Percentiles rank a stretch among this genome's conserved stretches.
Evolutionary conservation across 2,888 invertebrate species (phyloP).

Genomic region (Agriotes lineatus): DNA sequence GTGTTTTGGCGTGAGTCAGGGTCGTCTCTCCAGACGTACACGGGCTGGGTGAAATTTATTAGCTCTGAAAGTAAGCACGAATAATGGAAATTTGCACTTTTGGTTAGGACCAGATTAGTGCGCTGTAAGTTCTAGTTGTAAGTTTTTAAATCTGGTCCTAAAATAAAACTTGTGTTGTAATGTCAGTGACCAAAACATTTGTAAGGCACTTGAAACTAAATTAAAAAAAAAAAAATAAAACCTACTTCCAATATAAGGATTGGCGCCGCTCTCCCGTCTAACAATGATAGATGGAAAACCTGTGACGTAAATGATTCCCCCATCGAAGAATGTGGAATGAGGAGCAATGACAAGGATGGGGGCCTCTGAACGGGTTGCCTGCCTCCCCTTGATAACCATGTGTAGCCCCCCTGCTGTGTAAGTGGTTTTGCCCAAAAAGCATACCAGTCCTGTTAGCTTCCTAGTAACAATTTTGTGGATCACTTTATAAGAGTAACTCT

Average conservation of each 20-base stretch:
- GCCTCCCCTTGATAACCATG: constrained; percentile 81
- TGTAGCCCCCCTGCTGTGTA: constrained; percentile 84
- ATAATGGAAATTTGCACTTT: no score
- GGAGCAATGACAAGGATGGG: constrained; percentile 90
- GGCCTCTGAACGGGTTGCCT: constrained; percentile 82
- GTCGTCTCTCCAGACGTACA: constrained; percentile 94
- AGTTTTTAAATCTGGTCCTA: no score
- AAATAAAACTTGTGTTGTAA: not conserved
- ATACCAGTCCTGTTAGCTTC: constrained; percentile 66
- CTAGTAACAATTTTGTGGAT: constrained; percentile 41
- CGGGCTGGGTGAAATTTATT: constrained; percentile 94
- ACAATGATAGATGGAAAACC: constrained; percentile 88
- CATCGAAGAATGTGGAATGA: constrained; percentile 91
- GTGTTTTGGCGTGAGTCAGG: constrained; percentile 92
- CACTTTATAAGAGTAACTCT: no score
- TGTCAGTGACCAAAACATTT: constrained; percentile 49
- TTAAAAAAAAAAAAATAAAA: constrained; percentile 54
- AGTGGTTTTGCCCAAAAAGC: constrained; percentile 80
- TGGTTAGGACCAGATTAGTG: not conserved
- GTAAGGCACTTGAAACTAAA: not conserved
- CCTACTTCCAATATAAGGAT: constrained; percentile 92
- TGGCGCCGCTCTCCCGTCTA: constrained; percentile 81
- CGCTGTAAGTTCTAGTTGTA: not conserved
- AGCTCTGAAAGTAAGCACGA: constrained; percentile 82
- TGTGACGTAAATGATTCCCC: constrained; percentile 85